A percentile compares a stretch with the other conserved stretches of the same genome.
Conservation (phyloP, 2,797 vertebrate genomes). For the Amblyopsis hoosieri region DNA sequence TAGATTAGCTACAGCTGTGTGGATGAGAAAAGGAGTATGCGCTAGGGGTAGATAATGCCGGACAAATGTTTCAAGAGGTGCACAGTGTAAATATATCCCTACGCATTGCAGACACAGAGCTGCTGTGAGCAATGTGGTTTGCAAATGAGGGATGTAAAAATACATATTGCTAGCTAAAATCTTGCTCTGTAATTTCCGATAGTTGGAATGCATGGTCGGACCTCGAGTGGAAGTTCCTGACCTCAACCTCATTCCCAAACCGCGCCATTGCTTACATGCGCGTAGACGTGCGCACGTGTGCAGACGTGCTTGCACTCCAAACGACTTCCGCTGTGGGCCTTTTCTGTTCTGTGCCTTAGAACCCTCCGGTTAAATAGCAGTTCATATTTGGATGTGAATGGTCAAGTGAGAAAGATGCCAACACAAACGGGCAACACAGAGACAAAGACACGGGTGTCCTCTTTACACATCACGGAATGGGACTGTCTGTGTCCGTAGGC, state of each 20-base stretch:
- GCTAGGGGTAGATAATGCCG: slow-evolving; percentile 25
- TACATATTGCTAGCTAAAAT: slow-evolving; percentile 65
- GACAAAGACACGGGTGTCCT: slow-evolving; percentile 75
- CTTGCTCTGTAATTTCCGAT: slow-evolving; percentile 69
- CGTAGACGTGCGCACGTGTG: slow-evolving; percentile 17
- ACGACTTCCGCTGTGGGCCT: background rate
- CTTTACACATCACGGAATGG: slow-evolving; percentile 36
- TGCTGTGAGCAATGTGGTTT: slow-evolving; percentile 44
- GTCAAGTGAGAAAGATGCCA: slow-evolving; percentile 68
- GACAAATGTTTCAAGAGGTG: slow-evolving; percentile 28
- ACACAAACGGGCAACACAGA: slow-evolving; percentile 60
- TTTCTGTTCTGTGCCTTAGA: slow-evolving; percentile 35
- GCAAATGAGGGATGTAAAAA: slow-evolving; percentile 56
- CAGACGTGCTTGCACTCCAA: background rate
- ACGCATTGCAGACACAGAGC: slow-evolving; percentile 28
- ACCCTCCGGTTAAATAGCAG: slow-evolving; percentile 50
- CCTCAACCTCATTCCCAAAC: slow-evolving; percentile 65
- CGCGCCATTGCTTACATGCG: slow-evolving; percentile 44
- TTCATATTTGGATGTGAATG: slow-evolving; percentile 73
- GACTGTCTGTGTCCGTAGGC: slow-evolving; percentile 51
- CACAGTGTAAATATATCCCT: slow-evolving; percentile 35
- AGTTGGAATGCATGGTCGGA: slow-evolving; percentile 49
- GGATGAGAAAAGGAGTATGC: slow-evolving; percentile 7
- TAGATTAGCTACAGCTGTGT: slow-evolving; percentile 8
- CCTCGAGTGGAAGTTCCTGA: slow-evolving; percentile 53